Percentiles rank a stretch among this genome's conserved stretches.
phyloP scores from a whole-genome alignment of 2,113 vertebrate genomes.

The Caracal caracal region DNA sequence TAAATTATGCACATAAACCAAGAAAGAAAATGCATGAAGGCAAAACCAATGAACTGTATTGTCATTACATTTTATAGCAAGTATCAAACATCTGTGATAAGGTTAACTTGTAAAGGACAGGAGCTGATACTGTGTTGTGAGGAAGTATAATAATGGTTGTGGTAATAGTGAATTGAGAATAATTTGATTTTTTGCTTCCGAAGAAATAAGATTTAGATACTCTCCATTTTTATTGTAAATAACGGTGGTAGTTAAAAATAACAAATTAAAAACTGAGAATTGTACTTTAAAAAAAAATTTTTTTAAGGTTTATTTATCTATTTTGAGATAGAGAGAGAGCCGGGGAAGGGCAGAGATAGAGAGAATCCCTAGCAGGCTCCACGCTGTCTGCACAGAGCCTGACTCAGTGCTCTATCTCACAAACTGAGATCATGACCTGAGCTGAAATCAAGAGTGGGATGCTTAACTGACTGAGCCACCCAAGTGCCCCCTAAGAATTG shows the following conservation, averaged over 20 bases:
- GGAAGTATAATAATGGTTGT: neutral
- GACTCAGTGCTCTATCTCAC: too few species aligned
- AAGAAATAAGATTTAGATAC: neutral
- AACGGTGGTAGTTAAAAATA: neutral
- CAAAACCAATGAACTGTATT: neutral
- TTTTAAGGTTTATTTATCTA: too few species aligned
- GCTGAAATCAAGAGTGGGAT: too few species aligned
- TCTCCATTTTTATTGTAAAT: neutral
- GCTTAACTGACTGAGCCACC: too few species aligned
- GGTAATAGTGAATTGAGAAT: neutral
- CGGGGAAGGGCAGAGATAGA: too few species aligned
- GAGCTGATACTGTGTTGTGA: neutral
- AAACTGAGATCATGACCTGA: too few species aligned
- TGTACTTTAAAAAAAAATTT: neutral
- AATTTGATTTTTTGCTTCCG: conserved; percentile 36
- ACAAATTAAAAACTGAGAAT: neutral
- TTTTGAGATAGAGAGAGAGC: too few species aligned
- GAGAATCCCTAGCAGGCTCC: too few species aligned
- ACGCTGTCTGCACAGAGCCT: too few species aligned
- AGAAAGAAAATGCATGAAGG: neutral
- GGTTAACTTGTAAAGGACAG: neutral
- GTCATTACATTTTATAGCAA: conserved; percentile 61
- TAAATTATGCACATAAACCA: conserved; percentile 64
- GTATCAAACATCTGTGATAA: conserved; percentile 46
- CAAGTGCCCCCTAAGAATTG: neutral